These are phyloP conservation scores for Podargus strigoides DNA, from an alignment of 2,797 vertebrate species.

Conservation along the genomic window DNA sequence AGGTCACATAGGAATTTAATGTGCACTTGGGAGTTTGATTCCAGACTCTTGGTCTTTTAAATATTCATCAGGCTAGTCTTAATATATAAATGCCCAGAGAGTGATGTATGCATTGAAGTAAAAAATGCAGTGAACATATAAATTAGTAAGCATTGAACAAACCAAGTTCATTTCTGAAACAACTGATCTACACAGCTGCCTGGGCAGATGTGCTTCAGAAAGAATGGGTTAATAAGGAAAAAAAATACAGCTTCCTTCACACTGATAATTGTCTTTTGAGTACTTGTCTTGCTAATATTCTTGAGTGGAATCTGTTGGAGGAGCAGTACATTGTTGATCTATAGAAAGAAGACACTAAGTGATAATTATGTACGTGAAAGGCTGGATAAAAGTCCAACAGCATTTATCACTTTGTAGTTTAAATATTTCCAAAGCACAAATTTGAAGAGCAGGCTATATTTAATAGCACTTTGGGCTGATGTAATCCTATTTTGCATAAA, in stretches of 20 bases:
- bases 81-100: neutral
- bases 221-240: neutral
- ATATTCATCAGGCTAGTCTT: slow-evolving; percentile 23
- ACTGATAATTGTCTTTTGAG: neutral
- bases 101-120: neutral
- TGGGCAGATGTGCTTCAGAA: neutral
- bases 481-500: neutral
- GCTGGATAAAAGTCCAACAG: neutral
- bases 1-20: neutral
- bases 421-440: neutral
- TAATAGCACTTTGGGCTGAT: neutral
- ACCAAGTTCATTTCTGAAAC: neutral
- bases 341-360: neutral
- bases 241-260: neutral
- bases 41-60: neutral
- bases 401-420: neutral
- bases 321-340: neutral
- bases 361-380: neutral
- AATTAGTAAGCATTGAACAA: slow-evolving; percentile 10
- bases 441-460: neutral
- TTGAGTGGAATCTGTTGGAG: neutral
- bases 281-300: neutral
- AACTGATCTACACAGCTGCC: neutral
- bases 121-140: neutral
- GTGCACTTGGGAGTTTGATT: neutral